Conservation (phyloP, 92 coral and sea anemone species). For the Parazoanthus atlanticus region DNA sequence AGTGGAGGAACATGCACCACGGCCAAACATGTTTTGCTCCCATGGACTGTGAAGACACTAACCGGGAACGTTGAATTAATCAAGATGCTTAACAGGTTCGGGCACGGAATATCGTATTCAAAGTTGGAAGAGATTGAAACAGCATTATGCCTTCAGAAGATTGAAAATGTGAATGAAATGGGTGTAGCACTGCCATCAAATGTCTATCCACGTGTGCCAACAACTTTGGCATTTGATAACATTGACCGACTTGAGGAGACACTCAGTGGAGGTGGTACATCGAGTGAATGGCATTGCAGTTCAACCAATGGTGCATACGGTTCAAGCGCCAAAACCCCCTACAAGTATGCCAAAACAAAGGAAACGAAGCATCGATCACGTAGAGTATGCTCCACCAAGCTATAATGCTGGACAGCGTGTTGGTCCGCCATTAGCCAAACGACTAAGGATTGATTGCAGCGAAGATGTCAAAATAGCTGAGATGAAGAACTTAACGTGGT, state of each 20-base stretch:
- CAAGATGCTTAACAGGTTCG: slow-evolving; percentile 57
- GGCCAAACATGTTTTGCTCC: slow-evolving; percentile 60
- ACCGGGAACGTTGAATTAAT: slow-evolving; percentile 57
- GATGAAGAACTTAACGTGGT: slow-evolving; percentile 56
- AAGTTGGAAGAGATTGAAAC: slow-evolving; percentile 71
- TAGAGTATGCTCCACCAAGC: slow-evolving; percentile 26
- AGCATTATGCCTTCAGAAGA: slow-evolving; percentile 66
- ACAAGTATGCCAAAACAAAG: slow-evolving; percentile 45
- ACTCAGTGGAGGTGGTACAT: slow-evolving; percentile 54
- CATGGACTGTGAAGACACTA: slow-evolving; percentile 51
- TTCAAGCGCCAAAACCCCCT: slow-evolving; percentile 51
- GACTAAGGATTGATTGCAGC: slow-evolving; percentile 23
- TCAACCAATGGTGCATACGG: slow-evolving; percentile 35
- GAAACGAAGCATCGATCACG: slow-evolving; percentile 42
- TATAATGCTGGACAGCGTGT: slow-evolving; percentile 50
- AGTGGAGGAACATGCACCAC: slow-evolving; percentile 49
- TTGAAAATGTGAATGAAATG: slow-evolving; percentile 36
- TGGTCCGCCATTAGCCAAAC: slow-evolving; percentile 50
- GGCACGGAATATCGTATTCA: slow-evolving; percentile 62
- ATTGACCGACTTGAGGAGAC: slow-evolving; percentile 71
- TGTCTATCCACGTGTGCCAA: slow-evolving; percentile 52
- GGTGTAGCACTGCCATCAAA: slow-evolving; percentile 47
- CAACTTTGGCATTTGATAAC: slow-evolving; percentile 62
- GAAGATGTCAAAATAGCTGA: slow-evolving; percentile 42
- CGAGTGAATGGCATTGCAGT: slow-evolving; percentile 53